A percentile compares a stretch with the other conserved stretches of the same genome.
These are phyloP conservation scores for Cinara cedri DNA, from an alignment of 2,888 invertebrate species.

Conservation along the genomic window DNA sequence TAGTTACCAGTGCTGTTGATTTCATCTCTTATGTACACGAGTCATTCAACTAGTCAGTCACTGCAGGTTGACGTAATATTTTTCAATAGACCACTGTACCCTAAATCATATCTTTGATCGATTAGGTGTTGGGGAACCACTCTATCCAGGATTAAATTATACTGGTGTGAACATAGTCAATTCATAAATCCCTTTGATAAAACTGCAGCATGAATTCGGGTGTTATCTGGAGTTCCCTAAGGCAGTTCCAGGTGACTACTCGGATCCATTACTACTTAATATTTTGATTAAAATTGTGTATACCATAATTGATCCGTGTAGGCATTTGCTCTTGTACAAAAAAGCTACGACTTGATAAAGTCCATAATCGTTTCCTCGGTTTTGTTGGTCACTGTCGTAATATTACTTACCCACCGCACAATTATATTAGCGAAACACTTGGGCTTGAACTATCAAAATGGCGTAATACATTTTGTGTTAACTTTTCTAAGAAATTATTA, in stretches of 20 bases:
- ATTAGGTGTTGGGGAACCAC: background rate
- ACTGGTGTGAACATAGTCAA: background rate
- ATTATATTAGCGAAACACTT: no score
- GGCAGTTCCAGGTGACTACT: background rate
- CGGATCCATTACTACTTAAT: background rate
- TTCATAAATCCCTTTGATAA: background rate
- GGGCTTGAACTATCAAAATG: no score
- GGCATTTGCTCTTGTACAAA: background rate
- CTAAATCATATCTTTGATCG: background rate
- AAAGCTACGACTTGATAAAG: background rate
- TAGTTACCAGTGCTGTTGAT: background rate
- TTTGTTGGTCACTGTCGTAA: no score
- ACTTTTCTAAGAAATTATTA: no score
- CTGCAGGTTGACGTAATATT: background rate
- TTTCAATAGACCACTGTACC: no score
- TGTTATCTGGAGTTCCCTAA: background rate
- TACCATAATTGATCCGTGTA: background rate
- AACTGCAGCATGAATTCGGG: background rate
- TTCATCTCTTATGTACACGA: background rate
- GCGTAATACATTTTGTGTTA: no score
- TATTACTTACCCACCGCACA: no score
- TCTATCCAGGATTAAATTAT: background rate
- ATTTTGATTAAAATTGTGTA: background rate
- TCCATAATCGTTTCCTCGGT: no score
- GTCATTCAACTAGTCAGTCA: background rate